phyloP scores from a whole-genome alignment of 2,113 vertebrate species.

The Chlamydotis undulata region DNA sequence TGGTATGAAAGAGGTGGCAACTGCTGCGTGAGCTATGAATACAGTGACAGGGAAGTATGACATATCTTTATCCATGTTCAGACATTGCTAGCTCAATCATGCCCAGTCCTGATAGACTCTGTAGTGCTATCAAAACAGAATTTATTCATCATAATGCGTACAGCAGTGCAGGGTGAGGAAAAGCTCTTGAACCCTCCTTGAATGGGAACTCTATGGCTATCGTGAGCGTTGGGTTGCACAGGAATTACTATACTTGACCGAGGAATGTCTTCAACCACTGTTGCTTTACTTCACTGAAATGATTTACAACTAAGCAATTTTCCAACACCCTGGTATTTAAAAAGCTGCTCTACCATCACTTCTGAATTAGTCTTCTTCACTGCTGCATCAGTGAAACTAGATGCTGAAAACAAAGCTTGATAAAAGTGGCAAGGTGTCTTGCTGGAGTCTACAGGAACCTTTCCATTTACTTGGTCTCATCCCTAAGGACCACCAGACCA shows the following conservation, averaged over 20 bases:
- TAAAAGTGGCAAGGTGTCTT: not conserved
- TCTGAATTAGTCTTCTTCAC: not conserved
- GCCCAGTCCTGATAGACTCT: not conserved
- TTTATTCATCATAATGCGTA: not conserved
- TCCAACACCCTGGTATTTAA: not conserved
- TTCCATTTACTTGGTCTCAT: not conserved
- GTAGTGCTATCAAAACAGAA: not conserved
- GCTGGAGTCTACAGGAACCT: not conserved
- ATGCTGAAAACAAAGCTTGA: not conserved
- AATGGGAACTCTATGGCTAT: not conserved
- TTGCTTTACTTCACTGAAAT: not conserved
- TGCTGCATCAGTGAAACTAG: not conserved
- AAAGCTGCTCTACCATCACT: not conserved
- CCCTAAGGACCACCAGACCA: not conserved
- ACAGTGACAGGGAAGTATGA: not conserved
- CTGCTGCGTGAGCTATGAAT: not conserved
- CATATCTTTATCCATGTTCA: not conserved
- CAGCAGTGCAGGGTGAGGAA: not conserved
- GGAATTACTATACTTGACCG: rapidly evolving
- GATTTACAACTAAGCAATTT: not conserved
- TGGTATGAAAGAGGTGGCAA: not conserved
- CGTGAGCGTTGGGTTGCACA: not conserved
- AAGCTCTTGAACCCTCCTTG: not conserved
- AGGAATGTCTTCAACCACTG: not conserved
- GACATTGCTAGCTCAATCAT: not conserved